Evolutionary conservation across 2,113 vertebrate species (phyloP).

Genomic region (Phoenicopterus ruber): DNA sequence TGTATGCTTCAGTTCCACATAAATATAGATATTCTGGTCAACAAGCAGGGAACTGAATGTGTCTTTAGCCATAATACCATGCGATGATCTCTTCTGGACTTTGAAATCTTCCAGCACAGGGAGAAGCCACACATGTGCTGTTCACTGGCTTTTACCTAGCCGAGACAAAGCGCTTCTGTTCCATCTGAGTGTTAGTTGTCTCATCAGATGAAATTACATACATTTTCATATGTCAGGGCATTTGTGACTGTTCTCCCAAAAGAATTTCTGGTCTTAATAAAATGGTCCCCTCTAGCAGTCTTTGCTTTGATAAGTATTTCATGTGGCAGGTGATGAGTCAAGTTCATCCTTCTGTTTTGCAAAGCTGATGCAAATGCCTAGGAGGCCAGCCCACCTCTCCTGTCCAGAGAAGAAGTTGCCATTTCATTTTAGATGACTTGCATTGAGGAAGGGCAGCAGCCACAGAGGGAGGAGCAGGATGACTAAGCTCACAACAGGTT

Average conservation of each 20-base stretch:
- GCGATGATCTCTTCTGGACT: neutral
- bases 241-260: slow-evolving; percentile 41
- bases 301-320: slow-evolving; percentile 40
- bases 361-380: slow-evolving; percentile 8
- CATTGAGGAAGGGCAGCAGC: neutral
- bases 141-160: neutral
- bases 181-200: slow-evolving; percentile 38
- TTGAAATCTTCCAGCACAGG: neutral
- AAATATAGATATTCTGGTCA: neutral
- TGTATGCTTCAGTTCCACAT: neutral
- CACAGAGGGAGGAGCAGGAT: neutral
- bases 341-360: slow-evolving; percentile 40
- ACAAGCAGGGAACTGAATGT: neutral
- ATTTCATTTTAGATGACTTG: neutral
- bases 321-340: slow-evolving; percentile 46
- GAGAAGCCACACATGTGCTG: neutral
- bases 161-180: neutral
- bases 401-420: neutral
- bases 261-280: slow-evolving; percentile 37
- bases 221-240: slow-evolving; percentile 44
- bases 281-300: slow-evolving; percentile 29
- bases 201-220: slow-evolving; percentile 43
- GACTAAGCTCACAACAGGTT: neutral
- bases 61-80: neutral
- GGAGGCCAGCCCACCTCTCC: neutral